Evolutionary conservation across 1,140 invertebrate genomes (phyloP).

Genomic region (Bombus fervidus): DNA sequence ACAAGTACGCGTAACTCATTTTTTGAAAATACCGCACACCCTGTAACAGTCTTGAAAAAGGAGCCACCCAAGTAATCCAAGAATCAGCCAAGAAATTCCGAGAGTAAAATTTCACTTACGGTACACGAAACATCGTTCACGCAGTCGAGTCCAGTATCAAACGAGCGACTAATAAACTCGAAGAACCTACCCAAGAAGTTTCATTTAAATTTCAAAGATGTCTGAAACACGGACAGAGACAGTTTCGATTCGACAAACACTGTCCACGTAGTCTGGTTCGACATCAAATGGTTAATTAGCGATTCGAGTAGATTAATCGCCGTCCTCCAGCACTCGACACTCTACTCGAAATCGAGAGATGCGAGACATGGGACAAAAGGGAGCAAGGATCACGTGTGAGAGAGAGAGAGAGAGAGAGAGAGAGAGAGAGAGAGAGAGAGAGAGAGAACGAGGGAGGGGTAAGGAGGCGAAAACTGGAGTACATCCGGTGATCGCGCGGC

Average conservation of each 20-base stretch:
- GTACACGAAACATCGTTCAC: no score
- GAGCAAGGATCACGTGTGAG: background rate
- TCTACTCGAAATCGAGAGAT: constrained; percentile 50
- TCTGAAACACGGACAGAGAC: background rate
- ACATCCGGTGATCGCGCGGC: constrained; percentile 19
- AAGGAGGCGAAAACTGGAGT: background rate
- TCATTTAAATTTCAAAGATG: background rate
- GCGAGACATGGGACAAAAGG: background rate
- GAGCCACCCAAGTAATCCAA: no score
- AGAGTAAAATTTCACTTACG: no score
- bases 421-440: no score
- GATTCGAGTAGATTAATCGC: constrained; percentile 65
- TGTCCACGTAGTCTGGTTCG: background rate
- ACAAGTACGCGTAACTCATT: no score
- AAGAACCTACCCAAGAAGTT: no score
- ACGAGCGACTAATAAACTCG: no score
- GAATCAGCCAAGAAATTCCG: no score
- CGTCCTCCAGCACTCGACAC: constrained; percentile 36
- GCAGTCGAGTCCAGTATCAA: no score
- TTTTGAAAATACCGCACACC: no score
- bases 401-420: no score
- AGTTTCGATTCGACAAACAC: constrained; percentile 1
- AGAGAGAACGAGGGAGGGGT: background rate
- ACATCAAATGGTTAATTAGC: constrained; percentile 67
- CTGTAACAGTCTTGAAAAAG: no score